A percentile compares a stretch with the other conserved stretches of the same genome.
Evolutionary conservation across 1,140 invertebrate genomes (phyloP).

Genomic region (Drosophila sechellia): DNA sequence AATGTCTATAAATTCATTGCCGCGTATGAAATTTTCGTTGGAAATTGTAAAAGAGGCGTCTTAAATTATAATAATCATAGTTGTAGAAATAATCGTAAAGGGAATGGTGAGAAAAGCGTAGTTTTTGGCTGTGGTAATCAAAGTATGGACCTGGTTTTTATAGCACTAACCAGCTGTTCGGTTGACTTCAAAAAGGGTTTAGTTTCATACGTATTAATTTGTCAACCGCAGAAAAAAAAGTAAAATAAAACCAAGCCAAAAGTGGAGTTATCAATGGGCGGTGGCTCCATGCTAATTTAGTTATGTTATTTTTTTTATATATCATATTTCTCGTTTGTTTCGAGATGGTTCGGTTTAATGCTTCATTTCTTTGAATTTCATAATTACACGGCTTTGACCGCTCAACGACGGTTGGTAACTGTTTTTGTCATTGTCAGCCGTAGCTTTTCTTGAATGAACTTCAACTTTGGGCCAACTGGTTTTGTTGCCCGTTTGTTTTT

Average conservation of each 20-base stretch:
- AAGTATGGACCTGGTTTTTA: constrained; percentile 63
- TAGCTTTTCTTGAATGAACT: constrained; percentile 76
- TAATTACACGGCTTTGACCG: constrained; percentile 80
- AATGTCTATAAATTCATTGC: constrained; percentile 62
- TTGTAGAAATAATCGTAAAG: constrained; percentile 49
- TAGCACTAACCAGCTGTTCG: constrained; percentile 53
- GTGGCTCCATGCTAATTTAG: constrained; percentile 56
- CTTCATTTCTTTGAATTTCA: constrained; percentile 80
- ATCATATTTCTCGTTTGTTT: constrained; percentile 43
- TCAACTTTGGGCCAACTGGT: constrained; percentile 41
- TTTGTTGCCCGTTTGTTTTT: not conserved
- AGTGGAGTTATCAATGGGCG: constrained; percentile 51
- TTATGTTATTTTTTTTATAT: constrained; percentile 32
- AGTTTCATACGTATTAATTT: constrained; percentile 71
- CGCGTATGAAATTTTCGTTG: constrained; percentile 54
- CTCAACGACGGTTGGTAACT: constrained; percentile 68
- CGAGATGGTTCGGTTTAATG: constrained; percentile 67
- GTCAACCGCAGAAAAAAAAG: constrained; percentile 47
- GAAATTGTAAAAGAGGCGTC: constrained; percentile 55
- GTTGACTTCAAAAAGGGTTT: constrained; percentile 59
- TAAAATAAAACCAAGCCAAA: not conserved
- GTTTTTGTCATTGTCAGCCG: constrained; percentile 65
- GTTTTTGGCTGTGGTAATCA: constrained; percentile 46
- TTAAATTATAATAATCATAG: constrained; percentile 31
- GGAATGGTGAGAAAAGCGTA: constrained; percentile 65